Conservation (phyloP, 2,797 vertebrate genomes). For the Falco biarmicus region DNA sequence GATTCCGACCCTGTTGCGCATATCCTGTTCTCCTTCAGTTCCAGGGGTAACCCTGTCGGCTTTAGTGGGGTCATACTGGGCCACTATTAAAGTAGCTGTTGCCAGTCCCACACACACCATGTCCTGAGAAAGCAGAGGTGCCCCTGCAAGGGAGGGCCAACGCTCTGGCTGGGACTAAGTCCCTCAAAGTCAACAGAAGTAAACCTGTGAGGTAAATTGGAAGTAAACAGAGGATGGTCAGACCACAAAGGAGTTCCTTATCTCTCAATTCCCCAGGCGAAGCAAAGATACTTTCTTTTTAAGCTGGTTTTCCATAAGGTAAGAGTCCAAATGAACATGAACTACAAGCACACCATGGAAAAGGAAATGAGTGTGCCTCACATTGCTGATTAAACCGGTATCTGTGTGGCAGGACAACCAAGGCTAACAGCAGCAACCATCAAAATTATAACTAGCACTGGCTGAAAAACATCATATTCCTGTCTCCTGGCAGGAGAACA, state of each 20-base stretch:
- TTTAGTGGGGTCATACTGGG: background rate
- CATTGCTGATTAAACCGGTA: background rate
- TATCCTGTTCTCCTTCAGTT: background rate
- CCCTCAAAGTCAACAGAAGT: background rate
- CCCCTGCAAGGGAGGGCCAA: background rate
- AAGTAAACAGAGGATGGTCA: background rate
- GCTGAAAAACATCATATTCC: background rate
- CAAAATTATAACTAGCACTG: background rate
- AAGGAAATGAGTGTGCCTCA: background rate
- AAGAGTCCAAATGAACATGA: background rate
- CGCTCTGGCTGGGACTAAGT: background rate
- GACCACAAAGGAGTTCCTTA: background rate
- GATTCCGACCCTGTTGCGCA: background rate
- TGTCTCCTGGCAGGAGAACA: constrained; percentile 7
- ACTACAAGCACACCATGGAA: background rate
- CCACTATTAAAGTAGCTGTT: background rate
- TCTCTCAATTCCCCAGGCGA: background rate
- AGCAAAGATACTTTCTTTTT: background rate
- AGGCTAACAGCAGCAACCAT: background rate
- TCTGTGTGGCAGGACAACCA: background rate
- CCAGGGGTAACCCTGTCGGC: background rate
- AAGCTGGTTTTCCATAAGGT: too few relatives aligned
- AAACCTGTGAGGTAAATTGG: background rate
- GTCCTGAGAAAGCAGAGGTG: background rate
- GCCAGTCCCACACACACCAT: rapidly evolving